Base-by-base conservation (phyloP, 2,113 vertebrate species). In the Glaucidium brasilianum region DNA sequence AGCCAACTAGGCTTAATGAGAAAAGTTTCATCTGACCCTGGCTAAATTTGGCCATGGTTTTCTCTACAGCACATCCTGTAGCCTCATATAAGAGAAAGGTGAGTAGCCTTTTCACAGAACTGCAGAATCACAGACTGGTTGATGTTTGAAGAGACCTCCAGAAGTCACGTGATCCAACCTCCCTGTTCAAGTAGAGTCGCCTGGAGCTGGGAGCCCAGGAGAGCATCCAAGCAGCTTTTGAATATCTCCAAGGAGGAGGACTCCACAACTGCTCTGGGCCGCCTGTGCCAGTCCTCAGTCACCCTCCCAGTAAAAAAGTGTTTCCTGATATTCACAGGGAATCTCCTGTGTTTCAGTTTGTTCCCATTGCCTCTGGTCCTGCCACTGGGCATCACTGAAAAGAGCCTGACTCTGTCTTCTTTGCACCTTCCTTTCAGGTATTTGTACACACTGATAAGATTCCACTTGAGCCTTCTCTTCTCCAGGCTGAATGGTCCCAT, bases 121-220 rank as follows among this genome's bases (percentile, higher is more conserved):
- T 11, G 4, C 15, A 72, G 62, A 62, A 87, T 72, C 34, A 49
- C 25, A 47, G 41, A n/a, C 67, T 7, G 11, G 8, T 4, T 73
- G 41, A 81, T 23, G 10, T 17, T 63, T 13, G 41, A 84, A 82
- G 18, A 12, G 15, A 35, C 17, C 5, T 71, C 62, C 2, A 1
- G 20, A 67, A 67, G 10, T 45, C 17, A 32, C 32, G 21, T 63
- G 9, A 29, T 71, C 22, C 23, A 37, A 8, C 15, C 2, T 15
- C 4, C 0, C 0, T n/a, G 8, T 58, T 68, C 53, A 30, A 45
- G 21, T 50, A 41, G 22, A 1, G 0, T 5, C 2, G 2, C 17
- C 41, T 63, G 37, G 27, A 78, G 16, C 3, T 2, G 3, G 13
- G 17, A 49, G 30, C 11, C 15, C 18, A 26, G 0, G 0, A 14